Evolutionary conservation across 1,140 invertebrate genomes (phyloP).

Genomic region (Bombus turneri): DNA sequence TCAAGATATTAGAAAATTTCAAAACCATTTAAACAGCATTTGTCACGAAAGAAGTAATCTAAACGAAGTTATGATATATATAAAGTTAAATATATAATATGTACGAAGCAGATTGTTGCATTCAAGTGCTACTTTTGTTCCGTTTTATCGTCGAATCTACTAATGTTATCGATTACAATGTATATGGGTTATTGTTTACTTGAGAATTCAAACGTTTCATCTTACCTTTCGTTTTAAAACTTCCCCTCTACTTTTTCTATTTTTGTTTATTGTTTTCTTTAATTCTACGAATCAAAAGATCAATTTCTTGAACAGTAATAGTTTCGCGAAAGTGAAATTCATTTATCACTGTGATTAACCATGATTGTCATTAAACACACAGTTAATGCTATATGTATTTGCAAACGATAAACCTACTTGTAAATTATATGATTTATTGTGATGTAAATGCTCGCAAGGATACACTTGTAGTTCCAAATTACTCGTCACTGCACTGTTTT

Average conservation of each 20-base stretch:
- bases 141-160: background rate
- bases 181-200: background rate
- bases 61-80: background rate
- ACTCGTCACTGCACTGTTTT: background rate
- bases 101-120: background rate
- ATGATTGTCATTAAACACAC: too few relatives aligned
- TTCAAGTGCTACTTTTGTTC: background rate
- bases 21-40: background rate
- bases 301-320: background rate
- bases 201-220: background rate
- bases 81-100: background rate
- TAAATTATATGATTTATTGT: background rate
- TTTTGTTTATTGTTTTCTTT: background rate
- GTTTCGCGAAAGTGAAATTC: background rate
- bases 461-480: background rate
- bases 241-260: background rate
- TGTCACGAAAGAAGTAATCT: background rate
- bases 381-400: background rate
- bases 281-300: background rate
- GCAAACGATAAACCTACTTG: background rate
- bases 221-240: background rate
- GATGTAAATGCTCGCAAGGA: background rate
- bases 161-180: background rate
- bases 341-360: background rate
- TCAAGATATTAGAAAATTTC: background rate